phyloP scores from a whole-genome alignment of 2,797 vertebrate genomes.

The Triplophysa bombifrons region DNA sequence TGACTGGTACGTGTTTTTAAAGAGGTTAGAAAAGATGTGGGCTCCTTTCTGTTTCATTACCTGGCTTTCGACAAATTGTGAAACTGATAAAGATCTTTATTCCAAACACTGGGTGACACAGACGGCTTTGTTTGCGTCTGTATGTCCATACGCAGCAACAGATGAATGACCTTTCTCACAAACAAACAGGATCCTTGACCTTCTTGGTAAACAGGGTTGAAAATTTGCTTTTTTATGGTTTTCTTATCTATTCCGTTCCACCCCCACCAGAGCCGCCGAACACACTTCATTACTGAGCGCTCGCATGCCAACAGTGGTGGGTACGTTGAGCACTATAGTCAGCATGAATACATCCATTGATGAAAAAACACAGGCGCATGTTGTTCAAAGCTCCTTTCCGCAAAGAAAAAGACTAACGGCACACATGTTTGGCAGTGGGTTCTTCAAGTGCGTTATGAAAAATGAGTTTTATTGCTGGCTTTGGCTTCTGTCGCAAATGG shows the following conservation, averaged over 20 bases:
- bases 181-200: conserved; percentile 59
- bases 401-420: conserved; percentile 30
- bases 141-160: conserved; percentile 28
- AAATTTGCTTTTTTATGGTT: conserved; percentile 50
- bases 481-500: conserved; percentile 47
- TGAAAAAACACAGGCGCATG: conserved; percentile 46
- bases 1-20: not conserved
- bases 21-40: conserved; percentile 20
- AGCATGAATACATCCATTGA: conserved; percentile 57
- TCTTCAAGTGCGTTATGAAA: conserved; percentile 51
- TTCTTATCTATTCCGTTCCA: conserved; percentile 52
- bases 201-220: conserved; percentile 45
- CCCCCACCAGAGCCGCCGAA: conserved; percentile 40
- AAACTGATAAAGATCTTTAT: conserved; percentile 47
- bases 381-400: conserved; percentile 48
- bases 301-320: conserved; percentile 28
- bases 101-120: conserved; percentile 23
- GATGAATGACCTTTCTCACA: conserved; percentile 51
- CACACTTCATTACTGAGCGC: conserved; percentile 23
- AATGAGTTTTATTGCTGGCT: conserved; percentile 50
- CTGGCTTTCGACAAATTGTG: conserved; percentile 18
- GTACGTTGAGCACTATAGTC: conserved; percentile 31
- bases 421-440: conserved; percentile 22
- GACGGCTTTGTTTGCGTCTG: conserved; percentile 2
- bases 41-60: not conserved